Evolutionary conservation across 2,888 invertebrate species (phyloP), one percentile per base, ranked within the genome.

Genomic region (Hypena proboscidalis): DNA sequence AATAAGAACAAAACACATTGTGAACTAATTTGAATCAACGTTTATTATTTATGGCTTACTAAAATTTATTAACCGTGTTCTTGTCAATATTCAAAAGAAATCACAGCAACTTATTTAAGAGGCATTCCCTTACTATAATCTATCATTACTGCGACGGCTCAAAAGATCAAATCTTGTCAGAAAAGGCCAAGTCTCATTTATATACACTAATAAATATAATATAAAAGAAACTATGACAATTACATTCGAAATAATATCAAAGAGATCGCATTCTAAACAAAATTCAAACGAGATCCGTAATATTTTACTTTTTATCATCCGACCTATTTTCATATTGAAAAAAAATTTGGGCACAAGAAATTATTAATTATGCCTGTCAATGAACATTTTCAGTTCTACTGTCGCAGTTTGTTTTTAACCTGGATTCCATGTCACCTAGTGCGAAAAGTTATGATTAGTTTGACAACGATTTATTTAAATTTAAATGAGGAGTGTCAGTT

Each of bases 191-290:
- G 11, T 39, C 29, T 43, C 10, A 40, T 20, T 38, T 13, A 14
- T 36, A 42, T 30, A 39, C 14, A 42, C 49, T 40, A 40, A 40
- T 31, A 33, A 32, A 22, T 22, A 33, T 61, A n/a, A n/a, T n/a
- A n/a, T 57, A 40, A 51, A 51, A 61, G 61, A 38, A 45, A 27
- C 11, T 9, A 8, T 8, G 29, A 9, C 1, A 4, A 42, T 23
- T 35, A 17, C 26, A 54, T 22, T 47, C 22, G 33, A 40, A 11
- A 20, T 41, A n/a, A 36, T 48, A 59, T 57, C 51, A 41, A 50
- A 51, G 36, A 33, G 20, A 11, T 31, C 19, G 38, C 11, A 30
- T 27, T 49, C 42, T 29, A 33, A 31, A 25, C 30, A 19, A 32
- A 42, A 44, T 11, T 15, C 20, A 25, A 42, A 49, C 21, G 33